A percentile compares a stretch with the other conserved stretches of the same genome.
Conservation (phyloP, 2,797 vertebrate species). For the Balearica regulorum region DNA sequence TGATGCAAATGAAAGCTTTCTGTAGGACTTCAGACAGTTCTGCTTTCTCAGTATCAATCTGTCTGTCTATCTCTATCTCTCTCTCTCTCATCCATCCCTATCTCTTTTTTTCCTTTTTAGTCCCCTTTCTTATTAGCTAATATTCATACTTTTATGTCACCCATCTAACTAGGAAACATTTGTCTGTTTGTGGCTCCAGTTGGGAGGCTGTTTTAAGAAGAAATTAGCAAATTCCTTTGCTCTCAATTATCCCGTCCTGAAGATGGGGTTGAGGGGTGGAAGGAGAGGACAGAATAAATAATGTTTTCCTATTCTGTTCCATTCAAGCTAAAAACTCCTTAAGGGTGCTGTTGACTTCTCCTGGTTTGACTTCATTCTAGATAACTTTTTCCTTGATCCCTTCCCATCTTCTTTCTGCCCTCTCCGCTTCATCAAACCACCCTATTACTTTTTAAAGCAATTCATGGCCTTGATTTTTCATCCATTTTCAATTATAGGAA, state of each 20-base stretch:
- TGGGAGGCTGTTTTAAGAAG: neutral
- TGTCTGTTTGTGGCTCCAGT: neutral
- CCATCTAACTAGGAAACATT: neutral
- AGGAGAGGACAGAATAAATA: neutral
- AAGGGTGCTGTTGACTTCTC: neutral
- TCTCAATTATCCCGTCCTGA: neutral
- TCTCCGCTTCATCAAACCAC: neutral
- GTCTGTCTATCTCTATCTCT: no score
- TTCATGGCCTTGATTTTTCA: neutral
- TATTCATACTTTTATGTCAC: neutral
- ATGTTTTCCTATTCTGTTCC: neutral
- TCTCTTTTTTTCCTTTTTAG: neutral
- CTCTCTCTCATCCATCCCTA: neutral
- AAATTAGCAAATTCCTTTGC: neutral
- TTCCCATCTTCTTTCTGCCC: neutral
- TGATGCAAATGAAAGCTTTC: neutral
- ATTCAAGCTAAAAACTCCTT: neutral
- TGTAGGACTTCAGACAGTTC: neutral
- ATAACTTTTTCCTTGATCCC: neutral
- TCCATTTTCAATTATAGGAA: constrained; percentile 26
- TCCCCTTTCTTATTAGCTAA: neutral
- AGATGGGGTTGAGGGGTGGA: accelerated
- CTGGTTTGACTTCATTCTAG: neutral
- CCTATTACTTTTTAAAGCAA: constrained; percentile 1
- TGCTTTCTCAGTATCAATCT: neutral